Evolutionary conservation across 1,140 invertebrate genomes (phyloP).

Genomic region (Megathymus violae): DNA sequence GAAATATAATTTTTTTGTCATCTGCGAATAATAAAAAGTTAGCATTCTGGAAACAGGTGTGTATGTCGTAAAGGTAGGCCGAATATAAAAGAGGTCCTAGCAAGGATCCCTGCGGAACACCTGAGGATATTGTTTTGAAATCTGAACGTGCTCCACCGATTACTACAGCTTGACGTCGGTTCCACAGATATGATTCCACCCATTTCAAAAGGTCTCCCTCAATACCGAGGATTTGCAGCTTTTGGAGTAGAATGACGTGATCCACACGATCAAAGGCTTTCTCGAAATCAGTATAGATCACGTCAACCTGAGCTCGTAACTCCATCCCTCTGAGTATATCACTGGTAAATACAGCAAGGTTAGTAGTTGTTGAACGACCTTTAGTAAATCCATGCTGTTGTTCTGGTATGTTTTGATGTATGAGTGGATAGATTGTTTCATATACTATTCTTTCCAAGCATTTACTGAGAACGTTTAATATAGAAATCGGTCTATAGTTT

Average conservation of each 20-base stretch:
- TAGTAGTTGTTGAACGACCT: conserved; percentile 19
- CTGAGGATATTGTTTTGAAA: conserved; percentile 14
- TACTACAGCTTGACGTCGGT: conserved; percentile 23
- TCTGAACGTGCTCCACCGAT: conserved; percentile 19
- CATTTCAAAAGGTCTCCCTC: conserved; percentile 23
- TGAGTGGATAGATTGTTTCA: conserved; percentile 3
- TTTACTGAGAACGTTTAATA: conserved; percentile 24
- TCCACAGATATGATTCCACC: conserved; percentile 20
- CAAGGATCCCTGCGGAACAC: conserved; percentile 22
- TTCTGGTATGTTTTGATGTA: not conserved
- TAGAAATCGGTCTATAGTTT: conserved; percentile 26
- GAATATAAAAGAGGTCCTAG: conserved; percentile 14
- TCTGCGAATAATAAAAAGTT: not conserved
- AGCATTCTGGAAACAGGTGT: not conserved
- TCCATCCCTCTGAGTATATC: conserved; percentile 16
- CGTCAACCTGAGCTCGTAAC: conserved; percentile 11
- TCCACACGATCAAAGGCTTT: conserved; percentile 3
- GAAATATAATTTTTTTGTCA: conserved; percentile 11
- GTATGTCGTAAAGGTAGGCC: conserved; percentile 12
- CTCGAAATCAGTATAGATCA: conserved; percentile 26
- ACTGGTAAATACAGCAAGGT: conserved; percentile 11
- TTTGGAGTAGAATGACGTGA: conserved; percentile 15
- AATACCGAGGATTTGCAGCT: conserved; percentile 7
- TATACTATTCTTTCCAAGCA: conserved; percentile 6
- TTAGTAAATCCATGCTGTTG: conserved; percentile 24